Evolutionary conservation across 2,888 invertebrate species (phyloP), one percentile per base, ranked within the genome.

Genomic region (Ornithoptera alexandrae): DNA sequence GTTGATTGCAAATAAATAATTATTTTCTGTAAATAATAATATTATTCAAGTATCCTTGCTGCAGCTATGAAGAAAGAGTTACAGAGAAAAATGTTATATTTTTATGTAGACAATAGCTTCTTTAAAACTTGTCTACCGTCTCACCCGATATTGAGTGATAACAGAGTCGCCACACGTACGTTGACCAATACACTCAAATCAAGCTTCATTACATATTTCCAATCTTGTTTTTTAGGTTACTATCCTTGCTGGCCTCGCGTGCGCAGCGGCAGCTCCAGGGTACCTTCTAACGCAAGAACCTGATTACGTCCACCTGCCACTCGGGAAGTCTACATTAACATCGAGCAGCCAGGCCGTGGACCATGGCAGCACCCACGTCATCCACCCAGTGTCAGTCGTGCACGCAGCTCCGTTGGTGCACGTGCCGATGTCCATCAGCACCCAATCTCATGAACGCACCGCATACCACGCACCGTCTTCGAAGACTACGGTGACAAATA

Each of bases 361-460:
- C 74, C 86, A 87, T 30, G 86, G 85, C 24, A 81, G 81, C 74
- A 83, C 87, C 24, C 82, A 84, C 64, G 69, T 84, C 36, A 58
- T 84, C 57, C 83, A 83, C 65, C 62, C 77, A 56, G 53, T 74
- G 8, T 84, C 72, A 42, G 69, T 78, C 2, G 81, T 84, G 10
- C 76, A 78, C 24, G 39, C 75, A 22, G 69, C 75, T 0, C 73
- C 76, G 2, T 75, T 77, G 20, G 68, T 79, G 0, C 86, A 86
- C 71, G 81, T 82, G 0, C 81, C 81, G 4, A 73, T 81, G 66
- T 80, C 84, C 4, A 84, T 79, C 46, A 82, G 76, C 76, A 80
- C 77, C 56, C 79, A 82, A 60, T 71, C 73, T 0, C 70, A 76
- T 85, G 63, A 86, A 84, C 62, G 81, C 84, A 68, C 78, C 82